A percentile compares a stretch with the other conserved stretches of the same genome.
Conservation (phyloP, 1,140 invertebrate genomes). For the Orussus abietinus region DNA sequence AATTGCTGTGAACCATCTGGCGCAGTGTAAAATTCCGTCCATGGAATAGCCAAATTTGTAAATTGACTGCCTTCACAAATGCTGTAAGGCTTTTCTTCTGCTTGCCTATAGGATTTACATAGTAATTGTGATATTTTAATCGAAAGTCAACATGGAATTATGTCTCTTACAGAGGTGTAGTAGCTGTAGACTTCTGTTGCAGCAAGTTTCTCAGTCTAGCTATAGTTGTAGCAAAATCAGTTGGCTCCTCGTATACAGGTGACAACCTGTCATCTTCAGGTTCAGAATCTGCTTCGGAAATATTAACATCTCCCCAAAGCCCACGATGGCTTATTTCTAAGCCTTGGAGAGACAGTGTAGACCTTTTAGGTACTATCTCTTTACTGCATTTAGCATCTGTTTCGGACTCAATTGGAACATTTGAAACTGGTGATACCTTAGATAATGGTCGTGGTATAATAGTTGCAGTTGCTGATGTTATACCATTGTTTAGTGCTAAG, state of each 20-base stretch:
- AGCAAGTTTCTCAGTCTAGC: constrained; percentile 66
- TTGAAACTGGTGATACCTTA: constrained; percentile 14
- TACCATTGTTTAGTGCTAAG: constrained; percentile 34
- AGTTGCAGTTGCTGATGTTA: constrained; percentile 40
- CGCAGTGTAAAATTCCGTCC: constrained; percentile 45
- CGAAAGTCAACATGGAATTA: neutral
- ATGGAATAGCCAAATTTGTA: constrained; percentile 40
- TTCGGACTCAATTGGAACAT: neutral
- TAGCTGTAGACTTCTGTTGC: constrained; percentile 59
- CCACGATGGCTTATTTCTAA: constrained; percentile 34
- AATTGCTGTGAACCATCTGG: constrained; percentile 45
- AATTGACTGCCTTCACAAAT: constrained; percentile 41
- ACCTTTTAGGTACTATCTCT: constrained; percentile 23
- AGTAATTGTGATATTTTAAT: neutral
- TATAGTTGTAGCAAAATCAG: constrained; percentile 68
- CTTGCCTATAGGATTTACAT: constrained; percentile 25
- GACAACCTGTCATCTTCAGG: constrained; percentile 41
- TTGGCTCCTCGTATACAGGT: constrained; percentile 68
- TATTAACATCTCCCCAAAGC: constrained; percentile 38
- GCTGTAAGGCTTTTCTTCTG: constrained; percentile 42
- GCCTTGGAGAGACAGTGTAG: constrained; percentile 33
- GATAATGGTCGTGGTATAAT: constrained; percentile 36
- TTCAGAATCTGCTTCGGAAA: constrained; percentile 32
- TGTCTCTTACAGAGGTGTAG: constrained; percentile 38
- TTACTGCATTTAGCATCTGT: neutral